A percentile compares a stretch with the other conserved stretches of the same genome.
Evolutionary conservation across 2,113 vertebrate species (phyloP).

Genomic region (Catharus minimus): DNA sequence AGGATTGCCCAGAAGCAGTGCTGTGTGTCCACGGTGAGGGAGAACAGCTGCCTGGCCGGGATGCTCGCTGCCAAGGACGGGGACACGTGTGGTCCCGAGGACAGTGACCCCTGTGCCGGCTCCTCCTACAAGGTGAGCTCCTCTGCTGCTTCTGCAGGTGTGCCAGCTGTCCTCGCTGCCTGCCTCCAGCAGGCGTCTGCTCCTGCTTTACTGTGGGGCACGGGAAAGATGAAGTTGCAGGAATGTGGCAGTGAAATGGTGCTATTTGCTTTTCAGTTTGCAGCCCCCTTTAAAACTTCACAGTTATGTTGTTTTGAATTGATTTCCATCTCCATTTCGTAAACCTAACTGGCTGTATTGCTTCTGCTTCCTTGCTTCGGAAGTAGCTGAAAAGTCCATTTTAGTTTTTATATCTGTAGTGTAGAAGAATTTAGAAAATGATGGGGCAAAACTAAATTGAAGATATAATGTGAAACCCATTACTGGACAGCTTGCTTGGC

Average conservation of each 20-base stretch:
- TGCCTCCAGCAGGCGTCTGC: neutral
- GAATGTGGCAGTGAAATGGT: neutral
- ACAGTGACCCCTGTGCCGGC: constrained; percentile 70
- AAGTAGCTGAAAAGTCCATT: neutral
- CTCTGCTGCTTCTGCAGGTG: neutral
- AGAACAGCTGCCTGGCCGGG: constrained; percentile 86
- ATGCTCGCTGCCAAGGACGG: constrained; percentile 82
- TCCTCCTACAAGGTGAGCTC: constrained; percentile 82
- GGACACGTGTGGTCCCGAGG: constrained; percentile 71
- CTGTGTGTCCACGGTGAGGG: constrained; percentile 81
- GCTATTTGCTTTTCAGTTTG: neutral
- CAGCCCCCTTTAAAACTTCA: neutral
- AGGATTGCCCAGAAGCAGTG: constrained; percentile 89
- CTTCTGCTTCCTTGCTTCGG: neutral
- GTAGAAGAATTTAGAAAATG: neutral
- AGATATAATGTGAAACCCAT: neutral
- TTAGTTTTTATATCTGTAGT: neutral
- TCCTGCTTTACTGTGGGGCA: rapidly evolving
- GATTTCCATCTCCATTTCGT: neutral
- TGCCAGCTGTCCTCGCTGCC: rapidly evolving
- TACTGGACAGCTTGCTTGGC: neutral
- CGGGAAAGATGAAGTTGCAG: neutral
- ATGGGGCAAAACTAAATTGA: neutral
- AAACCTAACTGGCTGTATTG: neutral
- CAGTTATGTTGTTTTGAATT: neutral